Percentiles rank a stretch among this genome's conserved stretches.
phyloP scores from a whole-genome alignment of 2,113 vertebrate species.

The Pungitius pungitius region DNA sequence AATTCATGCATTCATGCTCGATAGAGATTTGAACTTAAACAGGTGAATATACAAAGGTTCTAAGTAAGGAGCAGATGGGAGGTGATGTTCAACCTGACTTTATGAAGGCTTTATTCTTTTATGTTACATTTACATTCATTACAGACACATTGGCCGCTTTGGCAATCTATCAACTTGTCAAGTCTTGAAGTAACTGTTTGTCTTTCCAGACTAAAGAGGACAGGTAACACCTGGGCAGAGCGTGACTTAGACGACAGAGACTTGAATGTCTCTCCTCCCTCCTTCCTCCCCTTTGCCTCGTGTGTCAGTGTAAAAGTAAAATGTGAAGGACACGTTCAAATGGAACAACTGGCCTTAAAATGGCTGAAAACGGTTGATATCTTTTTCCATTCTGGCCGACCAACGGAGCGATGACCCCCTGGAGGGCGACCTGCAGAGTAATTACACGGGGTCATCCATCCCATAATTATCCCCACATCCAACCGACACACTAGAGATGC shows the following conservation, averaged over 20 bases:
- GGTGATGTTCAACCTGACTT: no score
- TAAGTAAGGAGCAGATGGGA: no score
- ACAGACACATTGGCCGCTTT: no score
- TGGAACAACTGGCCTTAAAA: conserved; percentile 10
- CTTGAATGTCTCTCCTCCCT: no score
- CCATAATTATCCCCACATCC: conserved; percentile 4
- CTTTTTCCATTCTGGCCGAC: conserved; percentile 13
- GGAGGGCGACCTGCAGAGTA: conserved; percentile 19
- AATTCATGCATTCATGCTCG: no score
- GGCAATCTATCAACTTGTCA: not conserved
- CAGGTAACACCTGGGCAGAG: conserved; percentile 48
- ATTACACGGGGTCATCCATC: conserved; percentile 23
- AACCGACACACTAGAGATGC: no score
- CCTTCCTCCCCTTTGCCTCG: conserved; percentile 8
- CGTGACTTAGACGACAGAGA: no score
- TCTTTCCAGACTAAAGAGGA: conserved; percentile 20
- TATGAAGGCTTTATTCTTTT: no score
- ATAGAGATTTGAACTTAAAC: no score
- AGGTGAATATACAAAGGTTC: no score
- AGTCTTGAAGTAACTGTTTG: conserved; percentile 29
- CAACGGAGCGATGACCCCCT: conserved; percentile 8
- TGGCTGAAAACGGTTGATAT: not conserved
- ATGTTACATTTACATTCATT: no score
- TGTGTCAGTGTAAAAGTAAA: conserved; percentile 20
- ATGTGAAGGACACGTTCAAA: not conserved